A percentile compares a stretch with the other conserved stretches of the same genome.
These are phyloP conservation scores for Lymantria monacha DNA, from an alignment of 2,888 invertebrate genomes.

Conservation along the genomic window DNA sequence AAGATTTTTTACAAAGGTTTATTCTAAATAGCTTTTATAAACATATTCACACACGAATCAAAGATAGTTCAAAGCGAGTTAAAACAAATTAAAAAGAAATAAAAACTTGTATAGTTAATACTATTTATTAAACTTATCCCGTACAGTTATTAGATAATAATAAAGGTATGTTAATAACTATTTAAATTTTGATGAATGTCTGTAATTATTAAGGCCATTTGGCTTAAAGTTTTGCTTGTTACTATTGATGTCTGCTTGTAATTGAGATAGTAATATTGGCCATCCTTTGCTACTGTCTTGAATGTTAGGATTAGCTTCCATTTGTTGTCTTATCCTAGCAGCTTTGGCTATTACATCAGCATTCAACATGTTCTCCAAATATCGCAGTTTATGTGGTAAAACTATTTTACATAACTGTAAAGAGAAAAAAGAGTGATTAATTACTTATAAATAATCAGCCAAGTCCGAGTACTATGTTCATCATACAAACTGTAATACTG, in stretches of 20 bases:
- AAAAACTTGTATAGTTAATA: no score
- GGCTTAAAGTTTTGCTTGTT: background rate
- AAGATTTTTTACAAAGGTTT: no score
- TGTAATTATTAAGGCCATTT: background rate
- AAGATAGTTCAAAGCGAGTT: no score
- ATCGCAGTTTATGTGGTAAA: conserved; percentile 67
- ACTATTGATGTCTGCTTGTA: conserved; percentile 53
- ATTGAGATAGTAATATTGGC: conserved; percentile 63
- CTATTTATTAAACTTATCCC: no score
- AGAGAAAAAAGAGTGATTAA: conserved; percentile 2
- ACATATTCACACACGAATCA: no score
- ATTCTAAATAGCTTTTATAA: no score
- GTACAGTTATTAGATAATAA: no score
- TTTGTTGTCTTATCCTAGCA: conserved; percentile 61
- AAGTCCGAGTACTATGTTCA: no score
- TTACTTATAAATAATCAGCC: background rate
- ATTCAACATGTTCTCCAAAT: conserved; percentile 73
- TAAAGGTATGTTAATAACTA: no score
- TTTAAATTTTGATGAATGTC: no score
- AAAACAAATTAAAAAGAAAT: no score
- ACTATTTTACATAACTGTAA: conserved; percentile 69
- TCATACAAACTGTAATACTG: no score
- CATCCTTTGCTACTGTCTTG: conserved; percentile 64
- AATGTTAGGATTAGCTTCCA: conserved; percentile 62
- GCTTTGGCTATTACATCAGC: conserved; percentile 71